phyloP scores from a whole-genome alignment of 2,797 vertebrate genomes.

The Psittacula derbiana region DNA sequence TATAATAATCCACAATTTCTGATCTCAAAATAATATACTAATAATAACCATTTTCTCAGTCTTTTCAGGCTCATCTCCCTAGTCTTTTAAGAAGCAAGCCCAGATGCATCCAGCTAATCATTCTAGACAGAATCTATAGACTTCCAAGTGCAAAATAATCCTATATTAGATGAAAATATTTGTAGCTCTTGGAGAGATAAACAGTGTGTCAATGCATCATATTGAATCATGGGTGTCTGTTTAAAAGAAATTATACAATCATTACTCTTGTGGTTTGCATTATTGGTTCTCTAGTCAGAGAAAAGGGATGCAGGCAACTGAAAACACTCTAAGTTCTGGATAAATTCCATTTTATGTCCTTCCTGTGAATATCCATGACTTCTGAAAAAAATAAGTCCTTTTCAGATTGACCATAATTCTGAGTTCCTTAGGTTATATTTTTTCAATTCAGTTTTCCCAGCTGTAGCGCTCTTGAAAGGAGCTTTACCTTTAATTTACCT shows the following conservation, averaged over 20 bases:
- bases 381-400: neutral
- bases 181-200: neutral
- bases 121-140: neutral
- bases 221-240: neutral
- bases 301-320: neutral
- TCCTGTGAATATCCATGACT: neutral
- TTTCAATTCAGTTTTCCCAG: neutral
- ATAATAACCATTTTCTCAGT: neutral
- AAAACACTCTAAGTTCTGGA: neutral
- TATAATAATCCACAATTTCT: neutral
- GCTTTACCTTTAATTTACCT: neutral
- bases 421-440: neutral
- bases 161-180: neutral
- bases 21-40: neutral
- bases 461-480: neutral
- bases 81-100: neutral
- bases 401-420: neutral
- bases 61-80: neutral
- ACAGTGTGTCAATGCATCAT: neutral
- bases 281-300: neutral
- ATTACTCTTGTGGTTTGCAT: fast-evolving
- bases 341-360: neutral
- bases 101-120: neutral
- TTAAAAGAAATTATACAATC: neutral
- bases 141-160: neutral